These are phyloP conservation scores for Falco biarmicus DNA, from an alignment of 2,797 vertebrate genomes.

Conservation along the genomic window DNA sequence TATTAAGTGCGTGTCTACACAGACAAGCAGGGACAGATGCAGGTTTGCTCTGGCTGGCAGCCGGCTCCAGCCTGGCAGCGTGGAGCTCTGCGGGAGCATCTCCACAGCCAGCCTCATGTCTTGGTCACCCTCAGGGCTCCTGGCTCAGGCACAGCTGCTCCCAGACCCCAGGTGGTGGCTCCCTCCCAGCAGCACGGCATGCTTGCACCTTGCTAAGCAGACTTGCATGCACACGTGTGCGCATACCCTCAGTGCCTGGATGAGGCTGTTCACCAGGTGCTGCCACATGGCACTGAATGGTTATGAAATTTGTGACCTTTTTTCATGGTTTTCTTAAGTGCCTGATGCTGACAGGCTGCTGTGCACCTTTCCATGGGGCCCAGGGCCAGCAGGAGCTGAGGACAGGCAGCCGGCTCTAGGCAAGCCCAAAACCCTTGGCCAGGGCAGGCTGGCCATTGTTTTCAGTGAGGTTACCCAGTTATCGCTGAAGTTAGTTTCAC, in stretches of 20 bases:
- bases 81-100: neutral
- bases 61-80: neutral
- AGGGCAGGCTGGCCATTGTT: neutral
- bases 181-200: neutral
- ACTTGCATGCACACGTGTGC: rapidly evolving
- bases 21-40: neutral
- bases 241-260: neutral
- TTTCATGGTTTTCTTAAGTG: neutral
- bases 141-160: neutral
- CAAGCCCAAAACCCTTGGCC: neutral
- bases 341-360: neutral
- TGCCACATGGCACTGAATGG: rapidly evolving
- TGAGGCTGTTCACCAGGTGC: neutral
- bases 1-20: neutral
- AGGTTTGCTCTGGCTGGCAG: neutral
- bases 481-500: neutral
- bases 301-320: neutral
- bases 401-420: neutral
- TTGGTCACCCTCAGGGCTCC: neutral
- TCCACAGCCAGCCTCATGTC: neutral
- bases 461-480: neutral
- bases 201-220: neutral
- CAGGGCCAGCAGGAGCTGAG: neutral
- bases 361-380: neutral
- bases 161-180: neutral